Percentiles rank a stretch among this genome's conserved stretches.
Evolutionary conservation across 1,140 invertebrate species (phyloP).

Genomic region (Anastatus disparis): DNA sequence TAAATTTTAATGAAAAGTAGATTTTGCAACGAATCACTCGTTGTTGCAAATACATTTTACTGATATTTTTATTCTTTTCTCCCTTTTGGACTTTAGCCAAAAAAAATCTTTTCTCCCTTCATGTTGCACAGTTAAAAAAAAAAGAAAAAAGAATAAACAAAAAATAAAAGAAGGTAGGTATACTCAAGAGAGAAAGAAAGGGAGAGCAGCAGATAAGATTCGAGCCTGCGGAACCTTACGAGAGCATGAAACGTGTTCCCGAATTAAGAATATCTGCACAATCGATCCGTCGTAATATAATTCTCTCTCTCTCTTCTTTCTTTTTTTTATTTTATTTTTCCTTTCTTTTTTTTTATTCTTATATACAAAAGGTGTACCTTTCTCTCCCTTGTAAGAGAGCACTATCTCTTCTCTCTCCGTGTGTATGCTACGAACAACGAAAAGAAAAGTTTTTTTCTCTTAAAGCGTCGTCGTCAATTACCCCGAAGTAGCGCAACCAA

Average conservation of each 20-base stretch:
- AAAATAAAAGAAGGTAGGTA: not conserved
- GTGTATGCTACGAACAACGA: not conserved
- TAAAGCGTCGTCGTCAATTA: not conserved
- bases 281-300: constrained; percentile 30
- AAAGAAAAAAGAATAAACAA: no score
- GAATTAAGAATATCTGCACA: constrained; percentile 31
- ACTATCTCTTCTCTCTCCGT: not conserved
- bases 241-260: not conserved
- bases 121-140: not conserved
- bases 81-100: no score
- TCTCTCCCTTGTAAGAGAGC: no score
- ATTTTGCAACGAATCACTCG: not conserved
- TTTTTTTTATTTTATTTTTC: no score
- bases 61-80: no score
- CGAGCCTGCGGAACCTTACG: not conserved
- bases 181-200: no score
- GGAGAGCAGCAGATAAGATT: constrained; percentile 24
- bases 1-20: constrained; percentile 19
- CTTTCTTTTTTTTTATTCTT: not conserved
- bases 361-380: no score
- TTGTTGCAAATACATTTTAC: no score
- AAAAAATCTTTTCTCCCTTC: no score
- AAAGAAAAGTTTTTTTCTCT: not conserved
- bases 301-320: not conserved
- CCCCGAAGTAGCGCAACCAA: not conserved